Percentiles rank a stretch among this genome's conserved stretches.
These are phyloP conservation scores for Streptopelia turtur DNA, from an alignment of 2,797 vertebrate species.

Conservation along the genomic window DNA sequence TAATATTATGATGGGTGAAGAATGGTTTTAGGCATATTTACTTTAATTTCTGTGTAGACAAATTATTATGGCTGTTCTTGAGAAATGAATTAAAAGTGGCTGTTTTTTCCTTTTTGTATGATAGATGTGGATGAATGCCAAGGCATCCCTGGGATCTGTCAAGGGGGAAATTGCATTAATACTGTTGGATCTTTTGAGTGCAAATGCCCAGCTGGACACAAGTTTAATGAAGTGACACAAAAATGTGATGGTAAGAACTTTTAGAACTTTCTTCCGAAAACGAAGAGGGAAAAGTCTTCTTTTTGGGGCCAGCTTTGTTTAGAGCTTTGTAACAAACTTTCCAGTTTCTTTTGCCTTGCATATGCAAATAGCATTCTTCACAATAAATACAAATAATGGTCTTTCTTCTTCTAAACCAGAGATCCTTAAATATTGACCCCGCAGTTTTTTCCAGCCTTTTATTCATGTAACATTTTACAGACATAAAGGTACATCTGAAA, in stretches of 20 bases:
- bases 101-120: constrained; percentile 56
- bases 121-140: constrained; percentile 99
- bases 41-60: constrained; percentile 37
- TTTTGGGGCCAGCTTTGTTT: background rate
- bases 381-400: background rate
- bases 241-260: constrained; percentile 95
- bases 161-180: constrained; percentile 98
- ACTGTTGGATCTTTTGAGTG: constrained; percentile 99
- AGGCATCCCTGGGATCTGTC: constrained; percentile 98
- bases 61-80: constrained; percentile 53
- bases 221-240: constrained; percentile 95
- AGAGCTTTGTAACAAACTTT: background rate
- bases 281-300: background rate
- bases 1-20: constrained; percentile 34
- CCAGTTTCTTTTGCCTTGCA: background rate
- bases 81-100: constrained; percentile 45
- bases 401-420: constrained; percentile 37
- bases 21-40: constrained; percentile 19
- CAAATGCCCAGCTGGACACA: constrained; percentile 98
- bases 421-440: background rate
- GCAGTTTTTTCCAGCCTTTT: constrained; percentile 51
- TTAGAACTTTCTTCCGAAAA: constrained; percentile 18
- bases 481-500: constrained; percentile 53
- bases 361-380: constrained; percentile 33
- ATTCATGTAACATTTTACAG: background rate